phyloP scores from a whole-genome alignment of 2,113 vertebrate species.

The Oenanthe oenanthe region DNA sequence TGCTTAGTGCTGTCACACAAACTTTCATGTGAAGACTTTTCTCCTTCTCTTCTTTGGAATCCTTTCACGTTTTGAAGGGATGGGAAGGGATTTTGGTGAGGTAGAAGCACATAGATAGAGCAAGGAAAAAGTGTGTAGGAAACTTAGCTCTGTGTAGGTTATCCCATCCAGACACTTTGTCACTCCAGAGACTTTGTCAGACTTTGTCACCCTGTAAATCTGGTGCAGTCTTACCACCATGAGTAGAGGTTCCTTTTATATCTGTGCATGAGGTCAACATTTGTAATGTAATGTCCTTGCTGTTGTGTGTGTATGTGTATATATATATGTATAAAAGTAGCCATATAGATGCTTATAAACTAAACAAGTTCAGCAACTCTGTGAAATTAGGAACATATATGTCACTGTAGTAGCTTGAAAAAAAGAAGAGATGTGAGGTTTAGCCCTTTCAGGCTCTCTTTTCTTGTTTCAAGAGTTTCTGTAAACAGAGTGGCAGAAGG shows the following conservation, averaged over 20 bases:
- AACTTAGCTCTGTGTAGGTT: neutral
- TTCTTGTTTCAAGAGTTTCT: neutral
- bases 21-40: neutral
- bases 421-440: neutral
- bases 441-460: neutral
- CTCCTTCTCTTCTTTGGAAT: neutral
- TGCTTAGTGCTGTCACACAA: neutral
- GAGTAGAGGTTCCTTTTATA: slow-evolving; percentile 12
- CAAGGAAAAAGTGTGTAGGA: neutral
- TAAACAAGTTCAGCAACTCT: neutral
- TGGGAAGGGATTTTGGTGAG: neutral
- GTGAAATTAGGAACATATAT: neutral
- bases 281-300: neutral
- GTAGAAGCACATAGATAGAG: neutral
- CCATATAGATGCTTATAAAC: neutral
- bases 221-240: neutral
- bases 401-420: neutral
- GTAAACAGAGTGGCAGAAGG: neutral
- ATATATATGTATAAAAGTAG: neutral
- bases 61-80: neutral
- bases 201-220: neutral
- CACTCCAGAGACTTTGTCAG: neutral
- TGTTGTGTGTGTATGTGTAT: neutral
- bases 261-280: neutral
- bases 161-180: neutral